A percentile compares a stretch with the other conserved stretches of the same genome.
Evolutionary conservation across 2,888 invertebrate species (phyloP).

Genomic region (Chironomus tentans): DNA sequence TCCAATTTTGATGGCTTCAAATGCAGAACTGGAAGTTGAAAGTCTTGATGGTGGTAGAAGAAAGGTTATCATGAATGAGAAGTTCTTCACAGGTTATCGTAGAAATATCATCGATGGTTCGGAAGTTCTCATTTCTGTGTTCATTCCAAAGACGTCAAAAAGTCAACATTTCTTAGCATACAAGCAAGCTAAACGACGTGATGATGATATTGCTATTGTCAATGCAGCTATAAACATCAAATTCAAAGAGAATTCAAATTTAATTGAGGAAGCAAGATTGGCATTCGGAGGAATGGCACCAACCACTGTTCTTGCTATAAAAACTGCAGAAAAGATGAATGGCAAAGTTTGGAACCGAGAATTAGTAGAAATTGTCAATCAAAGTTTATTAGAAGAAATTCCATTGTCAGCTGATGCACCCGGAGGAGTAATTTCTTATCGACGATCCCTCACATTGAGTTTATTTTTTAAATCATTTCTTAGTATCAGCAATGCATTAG

Average conservation of each 20-base stretch:
- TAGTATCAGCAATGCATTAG: conserved; percentile 47
- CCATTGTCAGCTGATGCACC: conserved; percentile 68
- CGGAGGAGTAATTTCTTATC: conserved; percentile 73
- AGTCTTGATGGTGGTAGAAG: conserved; percentile 49
- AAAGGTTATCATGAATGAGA: conserved; percentile 58
- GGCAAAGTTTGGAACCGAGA: conserved; percentile 55
- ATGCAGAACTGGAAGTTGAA: conserved; percentile 53
- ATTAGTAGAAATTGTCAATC: conserved; percentile 52
- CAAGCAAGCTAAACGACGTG: conserved; percentile 84
- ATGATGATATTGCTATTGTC: conserved; percentile 94
- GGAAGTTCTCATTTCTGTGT: conserved; percentile 72
- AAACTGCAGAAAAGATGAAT: conserved; percentile 51
- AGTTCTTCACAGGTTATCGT: conserved; percentile 82
- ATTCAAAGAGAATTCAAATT: conserved; percentile 47
- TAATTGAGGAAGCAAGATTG: conserved; percentile 55
- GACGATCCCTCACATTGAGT: conserved; percentile 66
- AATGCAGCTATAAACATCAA: conserved; percentile 71
- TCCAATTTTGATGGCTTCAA: conserved; percentile 78
- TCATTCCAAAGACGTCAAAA: conserved; percentile 61
- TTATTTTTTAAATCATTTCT: conserved; percentile 64
- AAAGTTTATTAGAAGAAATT: conserved; percentile 61
- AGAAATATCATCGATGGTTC: conserved; percentile 60
- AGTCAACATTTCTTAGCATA: conserved; percentile 73
- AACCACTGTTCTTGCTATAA: conserved; percentile 63
- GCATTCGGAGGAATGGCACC: conserved; percentile 94